Evolutionary conservation across 1,140 invertebrate genomes (phyloP).

Genomic region (Octopus bimaculoides): DNA sequence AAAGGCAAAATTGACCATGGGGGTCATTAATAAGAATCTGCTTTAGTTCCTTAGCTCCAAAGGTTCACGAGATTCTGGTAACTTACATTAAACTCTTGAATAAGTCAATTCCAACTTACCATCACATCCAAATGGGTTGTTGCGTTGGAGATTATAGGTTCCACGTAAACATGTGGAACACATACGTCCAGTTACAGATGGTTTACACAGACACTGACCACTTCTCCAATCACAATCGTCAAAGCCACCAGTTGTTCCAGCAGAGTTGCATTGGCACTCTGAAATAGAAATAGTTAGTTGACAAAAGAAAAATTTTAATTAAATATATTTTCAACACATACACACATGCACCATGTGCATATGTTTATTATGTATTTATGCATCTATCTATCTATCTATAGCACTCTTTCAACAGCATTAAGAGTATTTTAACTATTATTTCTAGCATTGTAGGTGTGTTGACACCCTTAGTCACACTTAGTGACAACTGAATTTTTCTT

Average conservation of each 20-base stretch:
- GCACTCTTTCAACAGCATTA: no score
- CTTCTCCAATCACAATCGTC: conserved; percentile 60
- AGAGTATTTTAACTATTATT: no score
- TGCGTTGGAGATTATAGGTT: conserved; percentile 77
- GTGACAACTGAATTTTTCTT: no score
- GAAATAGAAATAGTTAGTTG: conserved; percentile 1
- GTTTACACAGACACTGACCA: conserved; percentile 91
- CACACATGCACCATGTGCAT: no score
- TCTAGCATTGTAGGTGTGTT: no score
- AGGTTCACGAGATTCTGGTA: conserved; percentile 1
- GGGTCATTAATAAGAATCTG: background rate
- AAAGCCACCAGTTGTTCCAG: conserved; percentile 49
- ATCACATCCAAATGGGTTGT: conserved; percentile 58
- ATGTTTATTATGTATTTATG: no score
- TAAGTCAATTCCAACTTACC: conserved; percentile 36
- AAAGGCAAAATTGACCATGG: no score
- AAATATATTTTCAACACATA: no score
- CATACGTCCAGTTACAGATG: conserved; percentile 84
- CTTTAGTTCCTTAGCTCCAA: background rate
- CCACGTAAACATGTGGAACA: conserved; percentile 93
- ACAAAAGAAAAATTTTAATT: no score
- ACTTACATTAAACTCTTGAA: background rate
- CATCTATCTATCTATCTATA: no score
- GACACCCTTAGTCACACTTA: no score
- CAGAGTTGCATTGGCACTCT: conserved; percentile 51